Base-by-base conservation (phyloP, 1,140 invertebrate species). In the Hesperophylax magnus region DNA sequence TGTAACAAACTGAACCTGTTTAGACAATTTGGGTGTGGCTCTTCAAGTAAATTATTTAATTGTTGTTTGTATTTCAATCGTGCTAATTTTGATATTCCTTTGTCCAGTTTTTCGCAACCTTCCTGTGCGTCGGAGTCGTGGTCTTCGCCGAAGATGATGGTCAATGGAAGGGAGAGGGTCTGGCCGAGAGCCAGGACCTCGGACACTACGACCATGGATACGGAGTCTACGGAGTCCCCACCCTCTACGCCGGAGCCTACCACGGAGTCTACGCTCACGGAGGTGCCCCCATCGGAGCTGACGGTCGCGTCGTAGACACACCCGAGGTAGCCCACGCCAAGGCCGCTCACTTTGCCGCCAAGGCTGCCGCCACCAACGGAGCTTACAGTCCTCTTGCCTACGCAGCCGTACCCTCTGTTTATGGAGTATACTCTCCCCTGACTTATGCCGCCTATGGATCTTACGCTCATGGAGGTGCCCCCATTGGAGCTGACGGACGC, bases 311-410 rank as follows among this genome's bases (percentile, higher is more conserved):
- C 27, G 87, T 87, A 65, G 88, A 89, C 74, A 89, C 88, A 67
- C 88, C 89, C 77, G 89, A 90, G 83, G 89, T 89, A 83, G 88
- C 89, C 3, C 88, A 89, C 80, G 89, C 89, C 69, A 88, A 88
- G 78, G 88, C 88, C 79, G 88, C 88, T 78, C 88, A 90, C 85
- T 86, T 89, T 77, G 89, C 88, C 79, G 88, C 89, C 56, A 20
- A 52, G 7, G 75, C 75, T 47, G 56, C 24, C 7, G 18, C 63
- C 61, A 9, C 15, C 27, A 8, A 67, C 18, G 77, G 31, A 52
- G 58, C 74, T 74, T 47, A 54, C 56, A 56, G 34, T 24, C 60
- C 39, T 67, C 54, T 60, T 4, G 63, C 61, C 20, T 65, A 78
- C 52, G 60, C 77, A n/a, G 53, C 9, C 14, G 9, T 14, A 0